phyloP scores from a whole-genome alignment of 2,113 vertebrate genomes.

The Pao palembangensis region DNA sequence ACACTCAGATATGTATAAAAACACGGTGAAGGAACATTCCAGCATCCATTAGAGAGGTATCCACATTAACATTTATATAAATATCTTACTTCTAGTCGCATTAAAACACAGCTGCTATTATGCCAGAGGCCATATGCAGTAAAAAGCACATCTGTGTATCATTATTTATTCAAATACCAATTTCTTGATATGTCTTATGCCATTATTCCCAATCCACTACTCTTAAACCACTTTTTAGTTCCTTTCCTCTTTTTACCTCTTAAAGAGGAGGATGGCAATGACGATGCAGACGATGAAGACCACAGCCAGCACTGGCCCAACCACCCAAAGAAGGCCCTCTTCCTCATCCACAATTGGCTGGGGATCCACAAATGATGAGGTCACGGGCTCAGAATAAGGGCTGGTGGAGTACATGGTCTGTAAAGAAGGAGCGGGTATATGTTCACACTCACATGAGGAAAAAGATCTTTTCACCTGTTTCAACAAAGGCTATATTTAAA shows the following conservation, averaged over 20 bases:
- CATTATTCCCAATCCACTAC: neutral
- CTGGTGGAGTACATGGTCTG: constrained; percentile 96
- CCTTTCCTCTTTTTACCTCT: constrained; percentile 80
- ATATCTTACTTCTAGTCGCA: no score
- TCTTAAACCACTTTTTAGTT: neutral
- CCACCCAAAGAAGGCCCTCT: constrained; percentile 97
- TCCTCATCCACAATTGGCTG: constrained; percentile 97
- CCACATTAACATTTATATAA: no score
- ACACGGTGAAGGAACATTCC: no score
- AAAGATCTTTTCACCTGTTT: neutral
- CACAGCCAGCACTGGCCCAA: constrained; percentile 95
- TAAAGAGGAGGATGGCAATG: constrained; percentile 98
- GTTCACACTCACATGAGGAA: neutral
- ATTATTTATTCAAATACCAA: no score
- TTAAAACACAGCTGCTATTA: no score
- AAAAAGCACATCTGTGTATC: no score
- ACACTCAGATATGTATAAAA: no score
- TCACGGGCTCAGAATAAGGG: constrained; percentile 93
- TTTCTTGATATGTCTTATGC: no score
- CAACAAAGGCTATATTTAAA: neutral
- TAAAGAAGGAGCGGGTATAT: neutral
- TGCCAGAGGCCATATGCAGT: no score
- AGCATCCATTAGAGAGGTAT: no score
- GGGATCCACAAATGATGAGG: constrained; percentile 91
- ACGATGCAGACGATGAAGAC: constrained; percentile 99